phyloP scores from a whole-genome alignment of 2,888 invertebrate species.

The Antheraea yamamai region DNA sequence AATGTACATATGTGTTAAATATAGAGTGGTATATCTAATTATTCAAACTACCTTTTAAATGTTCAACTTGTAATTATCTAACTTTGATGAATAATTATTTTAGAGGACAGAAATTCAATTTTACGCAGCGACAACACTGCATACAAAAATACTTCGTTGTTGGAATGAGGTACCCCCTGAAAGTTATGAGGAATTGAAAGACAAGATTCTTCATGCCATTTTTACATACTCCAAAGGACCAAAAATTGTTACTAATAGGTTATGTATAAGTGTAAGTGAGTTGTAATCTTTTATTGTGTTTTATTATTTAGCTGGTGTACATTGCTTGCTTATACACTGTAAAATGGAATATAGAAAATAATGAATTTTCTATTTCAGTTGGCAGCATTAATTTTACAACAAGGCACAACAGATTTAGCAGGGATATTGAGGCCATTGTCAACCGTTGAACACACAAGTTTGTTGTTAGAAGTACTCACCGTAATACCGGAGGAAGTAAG shows the following conservation, averaged over 20 bases:
- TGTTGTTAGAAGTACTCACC: conserved; percentile 91
- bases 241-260: conserved; percentile 91
- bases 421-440: conserved; percentile 87
- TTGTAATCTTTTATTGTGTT: background rate
- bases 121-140: conserved; percentile 95
- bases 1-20: no score
- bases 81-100: background rate
- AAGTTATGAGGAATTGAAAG: conserved; percentile 88
- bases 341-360: background rate
- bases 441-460: conserved; percentile 67
- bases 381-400: conserved; percentile 91
- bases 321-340: background rate
- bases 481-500: conserved; percentile 94
- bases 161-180: conserved; percentile 93
- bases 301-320: background rate
- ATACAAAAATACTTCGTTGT: conserved; percentile 92
- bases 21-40: background rate
- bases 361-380: conserved; percentile 81
- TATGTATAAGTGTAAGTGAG: conserved; percentile 92
- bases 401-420: conserved; percentile 85
- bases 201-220: conserved; percentile 89
- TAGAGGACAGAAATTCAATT: conserved; percentile 95
- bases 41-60: background rate
- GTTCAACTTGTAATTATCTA: background rate
- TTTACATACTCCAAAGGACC: conserved; percentile 90